Evolutionary conservation across 2,797 vertebrate genomes (phyloP).

Genomic region (Gadopsis marmoratus): DNA sequence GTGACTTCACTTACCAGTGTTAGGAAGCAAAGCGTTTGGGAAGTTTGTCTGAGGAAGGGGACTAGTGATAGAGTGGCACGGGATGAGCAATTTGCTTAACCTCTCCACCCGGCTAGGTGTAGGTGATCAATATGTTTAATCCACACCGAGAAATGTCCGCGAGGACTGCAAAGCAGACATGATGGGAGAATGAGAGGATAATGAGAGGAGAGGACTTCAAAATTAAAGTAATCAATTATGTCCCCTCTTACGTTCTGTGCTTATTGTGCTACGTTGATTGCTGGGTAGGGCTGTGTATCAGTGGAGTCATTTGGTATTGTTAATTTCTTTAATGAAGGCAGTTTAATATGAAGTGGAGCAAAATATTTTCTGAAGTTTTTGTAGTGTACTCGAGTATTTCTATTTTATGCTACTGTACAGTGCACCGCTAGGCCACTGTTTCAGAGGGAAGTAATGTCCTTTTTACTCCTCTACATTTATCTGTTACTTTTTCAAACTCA

Average conservation of each 20-base stretch:
- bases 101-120: conserved; percentile 52
- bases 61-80: not conserved
- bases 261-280: conserved; percentile 35
- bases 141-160: conserved; percentile 42
- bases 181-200: conserved; percentile 19
- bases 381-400: not conserved
- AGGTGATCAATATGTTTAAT: conserved; percentile 78
- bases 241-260: conserved; percentile 31
- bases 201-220: conserved; percentile 43
- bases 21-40: conserved; percentile 48
- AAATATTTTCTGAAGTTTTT: conserved; percentile 1
- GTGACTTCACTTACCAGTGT: conserved; percentile 74
- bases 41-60: conserved; percentile 40
- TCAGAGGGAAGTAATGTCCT: not conserved
- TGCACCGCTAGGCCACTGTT: not conserved
- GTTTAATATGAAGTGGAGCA: conserved; percentile 13
- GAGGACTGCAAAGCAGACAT: conserved; percentile 24
- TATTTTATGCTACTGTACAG: not conserved
- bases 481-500: not conserved
- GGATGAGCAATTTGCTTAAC: conserved; percentile 64
- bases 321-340: conserved; percentile 22
- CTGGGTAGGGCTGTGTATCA: conserved; percentile 3
- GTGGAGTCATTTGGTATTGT: conserved; percentile 3
- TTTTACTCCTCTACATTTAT: not conserved
- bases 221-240: conserved; percentile 70